phyloP scores from a whole-genome alignment of 1,140 invertebrate genomes.

The Drosophila ohnishii region DNA sequence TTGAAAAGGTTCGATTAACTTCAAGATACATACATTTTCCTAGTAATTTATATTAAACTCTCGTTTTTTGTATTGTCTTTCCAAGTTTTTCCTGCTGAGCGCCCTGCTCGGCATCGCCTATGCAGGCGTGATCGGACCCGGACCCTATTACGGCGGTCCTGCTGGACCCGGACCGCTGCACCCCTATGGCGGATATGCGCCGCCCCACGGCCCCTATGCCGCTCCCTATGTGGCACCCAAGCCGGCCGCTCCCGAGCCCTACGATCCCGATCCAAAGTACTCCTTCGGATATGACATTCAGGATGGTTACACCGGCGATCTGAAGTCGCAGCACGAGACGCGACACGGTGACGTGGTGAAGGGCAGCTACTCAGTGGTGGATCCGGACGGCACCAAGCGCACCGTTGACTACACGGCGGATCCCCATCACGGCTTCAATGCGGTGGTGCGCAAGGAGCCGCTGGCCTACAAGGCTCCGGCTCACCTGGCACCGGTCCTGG shows the following conservation, averaged over 20 bases:
- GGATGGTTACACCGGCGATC: constrained; percentile 85
- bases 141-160: constrained; percentile 67
- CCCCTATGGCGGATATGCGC: constrained; percentile 53
- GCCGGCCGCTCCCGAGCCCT: constrained; percentile 83
- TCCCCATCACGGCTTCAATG: constrained; percentile 83
- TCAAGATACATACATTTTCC: not conserved
- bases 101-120: constrained; percentile 63
- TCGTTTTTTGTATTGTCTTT: not conserved
- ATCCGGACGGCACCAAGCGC: constrained; percentile 87
- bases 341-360: constrained; percentile 87
- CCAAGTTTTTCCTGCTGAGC: constrained; percentile 72
- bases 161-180: constrained; percentile 49
- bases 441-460: constrained; percentile 83
- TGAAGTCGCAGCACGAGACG: constrained; percentile 85
- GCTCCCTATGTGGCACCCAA: constrained; percentile 69
- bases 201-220: constrained; percentile 40
- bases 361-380: constrained; percentile 86
- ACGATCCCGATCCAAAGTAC: constrained; percentile 85
- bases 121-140: constrained; percentile 72
- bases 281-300: constrained; percentile 85
- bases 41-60: not conserved
- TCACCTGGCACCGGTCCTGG: constrained; percentile 39
- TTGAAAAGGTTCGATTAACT: not conserved
- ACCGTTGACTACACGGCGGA: constrained; percentile 87
- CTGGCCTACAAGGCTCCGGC: constrained; percentile 74